Percentiles rank a stretch among this genome's conserved stretches.
phyloP scores from a whole-genome alignment of 2,113 vertebrate genomes.

The Tetrao urogallus region DNA sequence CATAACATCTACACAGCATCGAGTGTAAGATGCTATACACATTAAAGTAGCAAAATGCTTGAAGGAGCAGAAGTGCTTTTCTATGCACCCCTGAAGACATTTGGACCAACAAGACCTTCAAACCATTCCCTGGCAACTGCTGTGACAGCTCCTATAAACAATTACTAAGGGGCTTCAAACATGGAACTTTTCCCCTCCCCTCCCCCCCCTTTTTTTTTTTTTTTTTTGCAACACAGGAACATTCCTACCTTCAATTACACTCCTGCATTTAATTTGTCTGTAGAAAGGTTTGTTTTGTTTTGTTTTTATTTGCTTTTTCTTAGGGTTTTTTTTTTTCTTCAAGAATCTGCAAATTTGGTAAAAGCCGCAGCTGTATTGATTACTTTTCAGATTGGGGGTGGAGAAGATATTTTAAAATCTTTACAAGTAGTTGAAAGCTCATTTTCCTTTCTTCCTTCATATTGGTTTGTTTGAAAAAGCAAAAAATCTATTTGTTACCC shows the following conservation, averaged over 20 bases:
- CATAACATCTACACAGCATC: background rate
- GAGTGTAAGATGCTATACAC: background rate
- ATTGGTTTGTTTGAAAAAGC: conserved; percentile 33
- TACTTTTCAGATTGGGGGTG: background rate
- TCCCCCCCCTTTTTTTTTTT: too few species aligned
- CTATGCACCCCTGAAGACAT: background rate
- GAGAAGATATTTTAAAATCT: background rate
- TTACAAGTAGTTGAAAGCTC: conserved; percentile 21
- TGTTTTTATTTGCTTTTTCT: background rate
- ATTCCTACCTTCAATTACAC: background rate
- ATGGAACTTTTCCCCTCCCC: background rate
- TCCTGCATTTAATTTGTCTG: background rate
- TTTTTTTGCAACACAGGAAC: background rate
- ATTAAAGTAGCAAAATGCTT: background rate
- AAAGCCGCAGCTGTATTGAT: background rate
- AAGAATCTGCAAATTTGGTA: background rate
- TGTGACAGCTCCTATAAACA: background rate
- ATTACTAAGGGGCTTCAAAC: background rate
- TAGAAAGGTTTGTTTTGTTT: background rate
- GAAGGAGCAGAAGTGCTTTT: background rate
- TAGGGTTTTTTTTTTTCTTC: background rate
- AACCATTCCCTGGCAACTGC: background rate
- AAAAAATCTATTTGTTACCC: conserved; percentile 63
- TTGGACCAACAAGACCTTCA: background rate
- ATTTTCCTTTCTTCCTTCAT: conserved; percentile 31